Base-by-base conservation (phyloP, 2,888 invertebrate genomes). In the Erebia ligea region DNA sequence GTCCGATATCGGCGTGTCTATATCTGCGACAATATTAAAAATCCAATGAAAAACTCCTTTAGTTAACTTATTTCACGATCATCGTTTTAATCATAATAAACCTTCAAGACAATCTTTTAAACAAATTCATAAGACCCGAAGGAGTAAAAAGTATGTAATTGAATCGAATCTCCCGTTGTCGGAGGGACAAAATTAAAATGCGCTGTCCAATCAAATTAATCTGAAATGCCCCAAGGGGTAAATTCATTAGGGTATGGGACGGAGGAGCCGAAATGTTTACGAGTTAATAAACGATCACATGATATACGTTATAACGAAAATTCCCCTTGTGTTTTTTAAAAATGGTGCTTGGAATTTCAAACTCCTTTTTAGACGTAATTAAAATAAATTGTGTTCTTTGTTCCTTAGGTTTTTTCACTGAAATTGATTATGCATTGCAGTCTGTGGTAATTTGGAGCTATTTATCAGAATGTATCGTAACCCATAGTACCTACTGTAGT, bases 271-370 rank as follows among this genome's bases (percentile, higher is more conserved):
- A 45, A 62, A 21, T 62, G 62, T 62, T 59, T 62, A 62, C 62
- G 45, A 62, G 62, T 62, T 62, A 62, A 62, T 62, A 62, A 62
- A 48, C 62, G 62, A 62, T 62, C 62, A 62, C 21, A 59, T 42
- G 21, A 48, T 62, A 48, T 62, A 21, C 21, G 48, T 62, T 48
- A 9, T 1, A 21, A 21, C 21, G 19, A 48, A 48, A 62, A 48
- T 62, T 17, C 62, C 21, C 62, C 2, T 62, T 48, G 48, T 19
- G 3, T 15, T 21, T 48, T 42, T 62, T 21, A 62, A 34, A 62
- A 34, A 62, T 48, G 48, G 62, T 62, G 62, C 48, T 62, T 62
- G 62, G 21, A 62, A 48, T 62, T 48, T 48, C 54, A 54, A 17
- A 54, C 19, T 19, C 54, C 11, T 19, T 10, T 54, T 54, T 19